Evolutionary conservation across 2,888 invertebrate species (phyloP).

Genomic region (Protodeltote pygarga): DNA sequence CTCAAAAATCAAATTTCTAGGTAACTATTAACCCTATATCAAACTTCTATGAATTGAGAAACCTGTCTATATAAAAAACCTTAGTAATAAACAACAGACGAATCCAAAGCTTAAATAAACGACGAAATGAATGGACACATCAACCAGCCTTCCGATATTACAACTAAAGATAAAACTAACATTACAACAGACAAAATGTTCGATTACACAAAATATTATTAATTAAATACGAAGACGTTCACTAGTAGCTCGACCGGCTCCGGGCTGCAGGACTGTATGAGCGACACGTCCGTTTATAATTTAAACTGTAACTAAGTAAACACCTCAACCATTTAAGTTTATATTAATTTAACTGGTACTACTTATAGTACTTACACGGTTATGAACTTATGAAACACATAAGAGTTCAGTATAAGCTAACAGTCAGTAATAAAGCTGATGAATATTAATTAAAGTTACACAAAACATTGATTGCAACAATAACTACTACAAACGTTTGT

Average conservation of each 20-base stretch:
- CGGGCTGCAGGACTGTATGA: conserved; percentile 8
- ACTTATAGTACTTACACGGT: conserved; percentile 17
- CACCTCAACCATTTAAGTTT: conserved; percentile 31
- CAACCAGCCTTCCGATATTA: conserved; percentile 79
- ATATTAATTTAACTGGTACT: conserved; percentile 25
- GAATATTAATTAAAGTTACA: conserved; percentile 25
- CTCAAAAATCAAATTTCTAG: conserved; percentile 37
- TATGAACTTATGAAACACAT: conserved; percentile 35
- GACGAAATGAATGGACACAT: conserved; percentile 74
- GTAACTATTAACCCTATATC: conserved; percentile 43
- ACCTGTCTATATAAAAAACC: conserved; percentile 27
- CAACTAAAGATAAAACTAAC: conserved; percentile 67
- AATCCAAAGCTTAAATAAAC: conserved; percentile 46
- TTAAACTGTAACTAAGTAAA: conserved; percentile 18
- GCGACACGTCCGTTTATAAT: conserved; percentile 7
- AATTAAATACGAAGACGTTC: conserved; percentile 35
- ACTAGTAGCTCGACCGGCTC: conserved; percentile 20
- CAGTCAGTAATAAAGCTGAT: conserved; percentile 41
- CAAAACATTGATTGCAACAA: conserved; percentile 32
- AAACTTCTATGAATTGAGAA: conserved; percentile 35
- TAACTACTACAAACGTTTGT: conserved; percentile 43
- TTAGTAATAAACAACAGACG: conserved; percentile 45
- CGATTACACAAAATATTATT: conserved; percentile 44
- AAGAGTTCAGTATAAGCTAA: conserved; percentile 39
- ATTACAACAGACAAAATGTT: conserved; percentile 65